These are phyloP conservation scores for Apamea anceps DNA, from an alignment of 2,888 invertebrate species.

Conservation along the genomic window DNA sequence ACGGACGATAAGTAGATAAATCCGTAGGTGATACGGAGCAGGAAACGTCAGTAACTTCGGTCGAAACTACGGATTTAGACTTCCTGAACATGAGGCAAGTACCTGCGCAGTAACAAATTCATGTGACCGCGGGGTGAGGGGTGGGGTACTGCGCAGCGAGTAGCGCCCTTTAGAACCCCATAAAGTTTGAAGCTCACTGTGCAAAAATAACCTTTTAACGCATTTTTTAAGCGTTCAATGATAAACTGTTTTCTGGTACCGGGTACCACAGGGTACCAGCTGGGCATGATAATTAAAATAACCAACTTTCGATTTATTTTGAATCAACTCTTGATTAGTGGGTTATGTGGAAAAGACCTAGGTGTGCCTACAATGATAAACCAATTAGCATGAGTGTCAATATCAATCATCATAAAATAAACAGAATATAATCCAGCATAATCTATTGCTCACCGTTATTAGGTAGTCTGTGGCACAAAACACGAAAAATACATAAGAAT, in stretches of 20 bases:
- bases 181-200: not conserved
- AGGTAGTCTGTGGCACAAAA: not conserved
- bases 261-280: not conserved
- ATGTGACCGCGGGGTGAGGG: not conserved
- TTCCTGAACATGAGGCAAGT: not conserved
- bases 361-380: not conserved
- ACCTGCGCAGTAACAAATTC: not conserved
- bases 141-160: not conserved
- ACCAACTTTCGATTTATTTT: not conserved
- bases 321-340: not conserved
- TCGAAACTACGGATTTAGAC: not conserved
- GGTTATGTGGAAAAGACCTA: not conserved
- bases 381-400: not conserved
- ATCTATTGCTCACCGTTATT: not conserved
- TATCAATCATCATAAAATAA: not conserved
- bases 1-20: too few relatives aligned
- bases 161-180: not conserved
- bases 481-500: not conserved
- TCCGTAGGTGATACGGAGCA: too few relatives aligned
- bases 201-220: not conserved
- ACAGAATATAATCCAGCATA: not conserved
- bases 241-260: not conserved
- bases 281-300: not conserved
- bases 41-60: too few relatives aligned
- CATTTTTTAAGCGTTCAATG: not conserved